Evolutionary conservation across 2,888 invertebrate species (phyloP), one percentile per base, ranked within the genome.

Genomic region (Heliconius charithonia): DNA sequence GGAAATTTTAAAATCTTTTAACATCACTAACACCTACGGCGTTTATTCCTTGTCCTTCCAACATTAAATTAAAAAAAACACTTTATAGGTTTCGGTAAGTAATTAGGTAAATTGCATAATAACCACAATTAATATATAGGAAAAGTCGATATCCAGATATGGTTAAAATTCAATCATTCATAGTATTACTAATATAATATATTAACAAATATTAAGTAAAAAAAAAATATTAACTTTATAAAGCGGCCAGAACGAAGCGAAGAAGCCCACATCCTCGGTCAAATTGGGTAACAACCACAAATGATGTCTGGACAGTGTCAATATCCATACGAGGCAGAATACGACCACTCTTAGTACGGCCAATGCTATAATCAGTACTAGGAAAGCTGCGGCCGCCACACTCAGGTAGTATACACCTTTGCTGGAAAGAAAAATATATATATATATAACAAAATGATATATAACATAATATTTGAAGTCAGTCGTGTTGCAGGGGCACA

Each of bases 261-360:
- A 97, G 96, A 99, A 99, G 76, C 99, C 99, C 45, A 99, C 99
- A 89, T 99, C 99, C 92, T 99, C 99, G 0, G 99, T 99, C 67
- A 99, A 95, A 94, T 99, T 99, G n/a, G 99, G 99, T 86, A 99
- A 96, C 83, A 99, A 96, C 99, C 99, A 99, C 83, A 99, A 96
- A 89, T 99, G 98, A 91, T 99, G 98, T 86, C 97, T 96, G 9
- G 99, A 98, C 80, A 98, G 95, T 0, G 99, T 98, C 25, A 97
- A 85, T 16, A 97, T 89, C 99, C 99, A 99, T 29, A 99, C 96
- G 13, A 97, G 88, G 84, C 98, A 98, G 95, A 99, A 99, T 75
- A 99, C 96, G 79, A 99, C 97, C 82, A 98, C 95, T 76, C 99
- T 97, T 32, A 99, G 95, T 37, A 99, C 96, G 25, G 98, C 98